These are phyloP conservation scores for Globodera ellingtonae DNA, from an alignment of 1,140 invertebrate genomes.

Conservation along the genomic window DNA sequence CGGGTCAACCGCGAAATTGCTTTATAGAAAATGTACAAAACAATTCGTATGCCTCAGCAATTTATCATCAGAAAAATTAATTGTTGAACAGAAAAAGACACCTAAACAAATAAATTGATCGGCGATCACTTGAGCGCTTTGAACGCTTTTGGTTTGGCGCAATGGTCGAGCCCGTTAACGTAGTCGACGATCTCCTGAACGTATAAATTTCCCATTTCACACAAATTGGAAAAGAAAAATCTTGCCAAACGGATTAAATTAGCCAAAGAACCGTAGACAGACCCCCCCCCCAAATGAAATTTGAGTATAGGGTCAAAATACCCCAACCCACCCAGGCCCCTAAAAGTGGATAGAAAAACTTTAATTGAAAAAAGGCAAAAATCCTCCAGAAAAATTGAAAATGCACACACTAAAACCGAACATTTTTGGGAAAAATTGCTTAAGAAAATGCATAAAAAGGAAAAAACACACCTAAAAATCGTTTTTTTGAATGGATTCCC, in stretches of 20 bases:
- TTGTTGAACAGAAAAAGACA: not conserved
- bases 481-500: not conserved
- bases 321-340: no score
- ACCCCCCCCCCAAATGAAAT: not conserved
- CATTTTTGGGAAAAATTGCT: not conserved
- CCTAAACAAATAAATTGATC: not conserved
- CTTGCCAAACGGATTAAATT: no score
- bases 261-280: no score
- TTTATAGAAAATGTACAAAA: not conserved
- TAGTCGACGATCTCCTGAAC: slow-evolving; percentile 61
- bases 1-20: no score
- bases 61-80: not conserved
- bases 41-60: not conserved
- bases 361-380: no score
- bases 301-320: not conserved
- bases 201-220: slow-evolving; percentile 1
- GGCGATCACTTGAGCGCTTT: slow-evolving; percentile 50
- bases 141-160: slow-evolving; percentile 63
- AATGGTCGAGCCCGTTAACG: slow-evolving; percentile 59
- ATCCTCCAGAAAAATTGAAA: no score
- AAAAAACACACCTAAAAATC: not conserved
- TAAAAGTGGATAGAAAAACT: no score
- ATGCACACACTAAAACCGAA: no score
- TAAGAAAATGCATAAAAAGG: not conserved
- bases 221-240: no score